These are phyloP conservation scores for Ctenicera cuprea DNA, from an alignment of 2,888 invertebrate genomes.

Conservation along the genomic window DNA sequence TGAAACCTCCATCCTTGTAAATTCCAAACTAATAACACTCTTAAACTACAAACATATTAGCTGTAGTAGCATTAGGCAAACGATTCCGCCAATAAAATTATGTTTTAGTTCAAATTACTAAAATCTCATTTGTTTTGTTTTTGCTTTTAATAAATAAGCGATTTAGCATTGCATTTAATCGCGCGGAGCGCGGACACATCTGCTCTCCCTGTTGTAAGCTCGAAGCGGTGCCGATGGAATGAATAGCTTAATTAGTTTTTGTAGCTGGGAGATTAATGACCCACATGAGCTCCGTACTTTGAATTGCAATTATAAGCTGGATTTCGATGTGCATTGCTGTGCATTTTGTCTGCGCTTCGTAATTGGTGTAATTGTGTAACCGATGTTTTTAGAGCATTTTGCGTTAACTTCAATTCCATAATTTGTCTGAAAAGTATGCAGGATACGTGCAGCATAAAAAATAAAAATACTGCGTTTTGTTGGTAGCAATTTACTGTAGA, in stretches of 20 bases:
- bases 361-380: conserved; percentile 26
- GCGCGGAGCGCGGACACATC: conserved; percentile 52
- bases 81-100: background rate
- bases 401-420: conserved; percentile 1
- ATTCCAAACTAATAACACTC: too few species aligned
- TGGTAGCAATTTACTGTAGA: too few species aligned
- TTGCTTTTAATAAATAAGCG: conserved; percentile 35
- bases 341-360: conserved; percentile 14
- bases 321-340: conserved; percentile 30
- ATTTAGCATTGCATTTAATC: conserved; percentile 51
- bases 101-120: background rate
- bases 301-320: conserved; percentile 62
- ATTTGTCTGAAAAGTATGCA: background rate
- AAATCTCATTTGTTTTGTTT: conserved; percentile 23
- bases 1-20: too few species aligned
- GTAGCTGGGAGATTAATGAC: conserved; percentile 67
- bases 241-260: conserved; percentile 70
- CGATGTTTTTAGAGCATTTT: background rate
- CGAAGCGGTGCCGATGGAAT: conserved; percentile 62
- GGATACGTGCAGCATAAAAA: background rate
- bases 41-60: background rate
- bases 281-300: conserved; percentile 64
- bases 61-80: background rate
- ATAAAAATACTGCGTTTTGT: too few species aligned
- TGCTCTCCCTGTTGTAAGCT: conserved; percentile 48